Evolutionary conservation across 2,797 vertebrate genomes (phyloP).

Genomic region (Austrolebias charrua): DNA sequence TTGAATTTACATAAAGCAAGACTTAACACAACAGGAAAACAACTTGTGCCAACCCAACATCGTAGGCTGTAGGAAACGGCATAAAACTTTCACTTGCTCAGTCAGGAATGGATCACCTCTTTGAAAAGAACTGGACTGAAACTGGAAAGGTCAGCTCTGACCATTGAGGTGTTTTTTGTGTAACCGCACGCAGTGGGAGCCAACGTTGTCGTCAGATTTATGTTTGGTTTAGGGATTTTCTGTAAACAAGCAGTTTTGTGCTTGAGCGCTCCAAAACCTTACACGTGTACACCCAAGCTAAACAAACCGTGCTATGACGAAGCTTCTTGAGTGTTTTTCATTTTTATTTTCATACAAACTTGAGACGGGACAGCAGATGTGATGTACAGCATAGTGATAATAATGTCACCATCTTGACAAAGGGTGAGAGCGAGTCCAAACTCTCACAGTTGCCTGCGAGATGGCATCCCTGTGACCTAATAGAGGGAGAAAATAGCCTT

Average conservation of each 20-base stretch:
- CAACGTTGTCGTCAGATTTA: constrained; percentile 52
- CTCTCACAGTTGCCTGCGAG: constrained; percentile 69
- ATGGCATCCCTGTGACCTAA: constrained; percentile 51
- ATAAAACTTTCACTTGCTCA: constrained; percentile 31
- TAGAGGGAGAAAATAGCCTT: constrained; percentile 11
- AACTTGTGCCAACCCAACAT: neutral
- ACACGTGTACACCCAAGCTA: constrained; percentile 45
- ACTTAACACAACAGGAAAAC: constrained; percentile 18
- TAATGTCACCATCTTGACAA: constrained; percentile 54
- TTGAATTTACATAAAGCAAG: constrained; percentile 1
- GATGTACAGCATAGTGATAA: constrained; percentile 28
- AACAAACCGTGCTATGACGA: constrained; percentile 20
- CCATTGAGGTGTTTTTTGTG: constrained; percentile 11
- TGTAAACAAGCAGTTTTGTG: constrained; percentile 50
- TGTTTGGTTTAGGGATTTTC: constrained; percentile 53
- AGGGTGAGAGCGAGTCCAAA: constrained; percentile 45
- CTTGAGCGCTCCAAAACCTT: constrained; percentile 32
- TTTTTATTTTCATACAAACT: neutral
- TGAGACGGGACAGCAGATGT: constrained; percentile 14
- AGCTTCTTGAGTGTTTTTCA: constrained; percentile 18
- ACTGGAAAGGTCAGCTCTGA: constrained; percentile 37
- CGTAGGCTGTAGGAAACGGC: neutral
- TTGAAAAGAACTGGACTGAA: constrained; percentile 45
- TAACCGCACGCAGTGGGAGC: constrained; percentile 28
- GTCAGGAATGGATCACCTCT: constrained; percentile 44